phyloP scores from a whole-genome alignment of 2,797 vertebrate species.

The Diceros bicornis region DNA sequence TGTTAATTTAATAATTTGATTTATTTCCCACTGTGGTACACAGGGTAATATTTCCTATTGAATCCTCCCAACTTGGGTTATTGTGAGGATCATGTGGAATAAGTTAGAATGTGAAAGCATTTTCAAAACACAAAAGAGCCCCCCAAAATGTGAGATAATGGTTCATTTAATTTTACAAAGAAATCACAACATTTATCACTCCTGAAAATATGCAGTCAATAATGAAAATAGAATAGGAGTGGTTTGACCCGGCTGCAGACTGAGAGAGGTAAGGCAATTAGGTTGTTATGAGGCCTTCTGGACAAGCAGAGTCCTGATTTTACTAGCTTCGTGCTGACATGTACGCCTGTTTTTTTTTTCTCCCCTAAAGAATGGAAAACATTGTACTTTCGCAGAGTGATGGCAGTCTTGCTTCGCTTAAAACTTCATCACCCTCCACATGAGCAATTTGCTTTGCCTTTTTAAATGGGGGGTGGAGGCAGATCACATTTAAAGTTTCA shows the following conservation, averaged over 20 bases:
- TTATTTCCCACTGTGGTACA: background rate
- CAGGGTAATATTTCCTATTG: background rate
- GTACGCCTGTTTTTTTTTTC: background rate
- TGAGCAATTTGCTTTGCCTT: conserved; percentile 33
- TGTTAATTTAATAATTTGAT: conserved; percentile 36
- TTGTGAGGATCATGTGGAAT: conserved; percentile 25
- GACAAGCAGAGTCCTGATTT: conserved; percentile 72
- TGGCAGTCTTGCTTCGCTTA: conserved; percentile 71
- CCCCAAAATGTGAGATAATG: conserved; percentile 33
- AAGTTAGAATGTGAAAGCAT: conserved; percentile 45
- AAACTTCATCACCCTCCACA: background rate
- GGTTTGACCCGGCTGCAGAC: background rate
- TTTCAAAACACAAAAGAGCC: conserved; percentile 55
- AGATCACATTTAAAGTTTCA: background rate
- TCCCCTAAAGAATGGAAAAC: conserved; percentile 70
- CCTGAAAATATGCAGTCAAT: conserved; percentile 53
- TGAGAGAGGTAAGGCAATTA: conserved; percentile 62
- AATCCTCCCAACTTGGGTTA: background rate
- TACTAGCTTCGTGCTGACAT: conserved; percentile 71
- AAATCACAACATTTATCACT: conserved; percentile 55
- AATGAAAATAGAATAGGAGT: conserved; percentile 30
- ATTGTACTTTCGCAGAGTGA: conserved; percentile 66
- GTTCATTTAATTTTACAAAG: conserved; percentile 74
- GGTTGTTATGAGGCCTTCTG: conserved; percentile 57
- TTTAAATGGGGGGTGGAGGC: background rate